Conservation (phyloP, 1,140 invertebrate species). For the Pseudomyrmex concolor region DNA sequence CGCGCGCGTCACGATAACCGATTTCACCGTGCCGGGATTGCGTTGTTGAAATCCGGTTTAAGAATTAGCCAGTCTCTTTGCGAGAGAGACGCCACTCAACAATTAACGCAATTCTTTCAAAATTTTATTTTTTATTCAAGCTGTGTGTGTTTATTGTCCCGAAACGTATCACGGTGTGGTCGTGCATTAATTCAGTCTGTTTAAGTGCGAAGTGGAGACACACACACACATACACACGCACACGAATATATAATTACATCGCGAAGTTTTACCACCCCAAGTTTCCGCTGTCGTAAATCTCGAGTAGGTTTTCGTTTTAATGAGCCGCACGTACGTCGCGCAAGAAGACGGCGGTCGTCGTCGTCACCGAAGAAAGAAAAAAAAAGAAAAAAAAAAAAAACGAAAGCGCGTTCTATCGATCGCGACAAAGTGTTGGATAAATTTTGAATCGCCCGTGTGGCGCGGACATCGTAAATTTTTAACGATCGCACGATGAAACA, state of each 20-base stretch:
- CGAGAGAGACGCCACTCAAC: background rate
- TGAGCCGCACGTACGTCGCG: background rate
- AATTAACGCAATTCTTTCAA: background rate
- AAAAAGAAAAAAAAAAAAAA: no score
- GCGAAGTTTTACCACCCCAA: background rate
- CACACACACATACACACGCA: no score
- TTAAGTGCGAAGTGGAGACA: no score
- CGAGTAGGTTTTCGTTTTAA: slow-evolving; percentile 1
- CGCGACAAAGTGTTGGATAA: slow-evolving; percentile 41
- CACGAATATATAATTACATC: background rate
- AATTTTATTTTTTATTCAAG: background rate
- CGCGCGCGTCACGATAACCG: slow-evolving; percentile 7
- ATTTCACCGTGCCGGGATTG: slow-evolving; percentile 19
- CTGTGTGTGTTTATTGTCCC: background rate
- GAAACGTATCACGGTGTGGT: background rate
- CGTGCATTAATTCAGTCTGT: background rate
- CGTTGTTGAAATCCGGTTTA: background rate
- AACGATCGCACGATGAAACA: slow-evolving; percentile 53
- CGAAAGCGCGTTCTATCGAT: slow-evolving; percentile 1
- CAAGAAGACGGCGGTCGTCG: background rate
- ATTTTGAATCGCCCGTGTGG: slow-evolving; percentile 23
- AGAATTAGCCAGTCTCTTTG: background rate
- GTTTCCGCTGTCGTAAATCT: background rate
- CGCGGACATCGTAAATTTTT: slow-evolving; percentile 51
- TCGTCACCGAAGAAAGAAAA: slow-evolving; percentile 1